These are phyloP conservation scores for Sericinus montela DNA, from an alignment of 2,888 invertebrate genomes.

Conservation along the genomic window DNA sequence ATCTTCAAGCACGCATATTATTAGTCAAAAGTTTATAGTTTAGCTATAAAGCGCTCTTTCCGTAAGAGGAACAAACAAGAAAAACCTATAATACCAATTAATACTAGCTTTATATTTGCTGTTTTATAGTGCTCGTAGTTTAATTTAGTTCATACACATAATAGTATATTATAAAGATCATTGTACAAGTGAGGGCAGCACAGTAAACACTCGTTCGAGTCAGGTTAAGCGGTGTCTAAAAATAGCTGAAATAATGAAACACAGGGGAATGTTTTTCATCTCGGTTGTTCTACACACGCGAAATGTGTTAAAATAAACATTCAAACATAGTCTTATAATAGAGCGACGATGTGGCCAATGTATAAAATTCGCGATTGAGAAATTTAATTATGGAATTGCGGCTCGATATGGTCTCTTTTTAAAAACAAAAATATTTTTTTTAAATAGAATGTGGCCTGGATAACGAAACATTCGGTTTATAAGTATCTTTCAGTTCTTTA, in stretches of 20 bases:
- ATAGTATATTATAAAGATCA: constrained; percentile 59
- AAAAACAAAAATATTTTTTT: constrained; percentile 49
- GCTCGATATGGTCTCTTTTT: constrained; percentile 66
- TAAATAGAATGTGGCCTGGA: constrained; percentile 31
- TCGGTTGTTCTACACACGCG: constrained; percentile 71
- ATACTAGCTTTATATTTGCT: not conserved
- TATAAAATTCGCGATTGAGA: constrained; percentile 63
- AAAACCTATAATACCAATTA: too few species aligned
- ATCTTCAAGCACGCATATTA: constrained; percentile 24
- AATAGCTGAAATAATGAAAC: constrained; percentile 76
- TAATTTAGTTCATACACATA: constrained; percentile 21
- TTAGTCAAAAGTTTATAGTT: not conserved
- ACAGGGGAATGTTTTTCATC: constrained; percentile 78
- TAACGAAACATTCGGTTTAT: not conserved
- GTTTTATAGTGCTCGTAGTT: not conserved
- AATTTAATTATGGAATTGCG: constrained; percentile 58
- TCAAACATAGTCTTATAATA: constrained; percentile 71
- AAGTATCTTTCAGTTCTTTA: not conserved
- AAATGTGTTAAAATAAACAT: constrained; percentile 78
- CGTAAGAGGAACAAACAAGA: too few species aligned
- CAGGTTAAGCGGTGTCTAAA: constrained; percentile 73
- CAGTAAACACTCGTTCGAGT: constrained; percentile 67
- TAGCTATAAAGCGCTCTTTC: not conserved
- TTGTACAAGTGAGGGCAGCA: constrained; percentile 65
- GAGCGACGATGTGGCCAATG: constrained; percentile 67